A percentile compares a stretch with the other conserved stretches of the same genome.
Conservation (phyloP, 2,797 vertebrate species). For the Leptatherina wallacei region DNA sequence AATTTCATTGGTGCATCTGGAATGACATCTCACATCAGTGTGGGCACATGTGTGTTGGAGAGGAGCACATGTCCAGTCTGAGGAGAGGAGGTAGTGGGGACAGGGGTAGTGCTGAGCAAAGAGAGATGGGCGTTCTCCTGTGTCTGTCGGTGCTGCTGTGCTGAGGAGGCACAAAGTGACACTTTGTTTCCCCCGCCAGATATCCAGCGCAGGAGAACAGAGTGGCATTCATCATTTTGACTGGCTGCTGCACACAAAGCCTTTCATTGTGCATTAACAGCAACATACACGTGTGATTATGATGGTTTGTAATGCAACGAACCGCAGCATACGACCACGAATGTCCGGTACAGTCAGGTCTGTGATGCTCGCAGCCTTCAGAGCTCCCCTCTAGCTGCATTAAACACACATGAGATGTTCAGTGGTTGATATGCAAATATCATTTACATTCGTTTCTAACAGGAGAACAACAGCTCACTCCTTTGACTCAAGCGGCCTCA, state of each 20-base stretch:
- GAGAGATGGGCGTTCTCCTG: slow-evolving; percentile 63
- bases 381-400: slow-evolving; percentile 5
- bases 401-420: not conserved
- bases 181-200: slow-evolving; percentile 80
- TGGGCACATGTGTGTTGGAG: slow-evolving; percentile 24
- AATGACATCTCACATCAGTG: slow-evolving; percentile 4
- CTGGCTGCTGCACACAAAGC: slow-evolving; percentile 75
- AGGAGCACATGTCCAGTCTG: slow-evolving; percentile 34
- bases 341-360: slow-evolving; percentile 5
- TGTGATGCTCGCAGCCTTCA: slow-evolving; percentile 6
- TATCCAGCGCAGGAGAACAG: slow-evolving; percentile 78
- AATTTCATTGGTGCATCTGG: slow-evolving; percentile 15
- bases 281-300: slow-evolving; percentile 63
- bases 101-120: slow-evolving; percentile 34
- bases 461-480: slow-evolving; percentile 2
- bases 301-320: slow-evolving; percentile 38
- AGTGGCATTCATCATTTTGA: slow-evolving; percentile 80
- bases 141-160: slow-evolving; percentile 73
- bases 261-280: slow-evolving; percentile 73
- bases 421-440: not conserved
- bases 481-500: not conserved
- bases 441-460: not conserved
- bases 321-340: slow-evolving; percentile 22
- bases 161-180: slow-evolving; percentile 82
- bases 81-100: slow-evolving; percentile 48